Evolutionary conservation across 30 jellyfish, hydroid and myxozoan genomes (phyloP).

Genomic region (Cassiopea xamachana): DNA sequence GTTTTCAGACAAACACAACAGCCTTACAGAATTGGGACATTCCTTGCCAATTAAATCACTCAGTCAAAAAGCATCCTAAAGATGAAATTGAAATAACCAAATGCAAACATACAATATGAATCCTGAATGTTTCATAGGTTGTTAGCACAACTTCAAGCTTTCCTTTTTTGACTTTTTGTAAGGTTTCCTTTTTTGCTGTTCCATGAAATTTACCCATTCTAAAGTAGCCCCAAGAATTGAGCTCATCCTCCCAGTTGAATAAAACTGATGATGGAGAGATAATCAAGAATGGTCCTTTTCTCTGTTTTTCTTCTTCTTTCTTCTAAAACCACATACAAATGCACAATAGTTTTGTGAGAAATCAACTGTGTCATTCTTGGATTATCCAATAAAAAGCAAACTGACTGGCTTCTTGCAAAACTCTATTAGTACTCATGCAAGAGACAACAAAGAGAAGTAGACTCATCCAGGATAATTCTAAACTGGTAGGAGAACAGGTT

Average conservation of each 20-base stretch:
- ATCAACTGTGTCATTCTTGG: too few relatives aligned
- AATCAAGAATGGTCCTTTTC: conserved; percentile 52
- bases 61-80: neutral
- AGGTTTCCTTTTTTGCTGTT: conserved; percentile 39
- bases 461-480: too few relatives aligned
- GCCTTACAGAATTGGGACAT: too few relatives aligned
- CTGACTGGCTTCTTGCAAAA: too few relatives aligned
- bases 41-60: neutral
- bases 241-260: conserved; percentile 89
- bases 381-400: too few relatives aligned
- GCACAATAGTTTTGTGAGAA: neutral
- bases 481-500: too few relatives aligned
- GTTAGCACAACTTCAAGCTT: conserved; percentile 78
- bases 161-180: conserved; percentile 54
- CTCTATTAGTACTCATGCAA: too few relatives aligned
- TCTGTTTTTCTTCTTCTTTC: neutral
- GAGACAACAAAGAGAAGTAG: too few relatives aligned
- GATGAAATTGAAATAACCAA: neutral
- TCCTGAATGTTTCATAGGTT: conserved; percentile 79
- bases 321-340: neutral
- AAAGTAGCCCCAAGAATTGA: conserved; percentile 83
- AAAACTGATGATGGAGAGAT: conserved; percentile 83
- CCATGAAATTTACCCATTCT: conserved; percentile 76
- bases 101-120: conserved; percentile 54
- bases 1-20: too few relatives aligned